A percentile compares a stretch with the other conserved stretches of the same genome.
phyloP scores from a whole-genome alignment of 2,113 vertebrate species.

The Antechinus stuartii region DNA sequence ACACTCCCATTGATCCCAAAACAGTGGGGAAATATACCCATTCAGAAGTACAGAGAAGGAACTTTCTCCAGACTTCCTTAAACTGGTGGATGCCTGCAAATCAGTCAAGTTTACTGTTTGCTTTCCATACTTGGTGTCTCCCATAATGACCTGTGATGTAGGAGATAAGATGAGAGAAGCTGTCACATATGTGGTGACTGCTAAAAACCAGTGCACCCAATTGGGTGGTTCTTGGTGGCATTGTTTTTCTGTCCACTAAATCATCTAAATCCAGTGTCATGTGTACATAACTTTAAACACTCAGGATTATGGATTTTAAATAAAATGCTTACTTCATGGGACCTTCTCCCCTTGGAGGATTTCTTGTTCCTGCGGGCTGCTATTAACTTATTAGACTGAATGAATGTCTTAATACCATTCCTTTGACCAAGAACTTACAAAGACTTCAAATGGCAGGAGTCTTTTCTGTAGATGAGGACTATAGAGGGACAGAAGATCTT shows the following conservation, averaged over 20 bases:
- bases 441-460: background rate
- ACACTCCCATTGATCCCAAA: background rate
- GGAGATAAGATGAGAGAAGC: background rate
- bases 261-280: background rate
- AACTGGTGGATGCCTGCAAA: background rate
- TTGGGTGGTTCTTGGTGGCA: background rate
- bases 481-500: background rate
- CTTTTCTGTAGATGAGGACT: background rate
- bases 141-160: background rate
- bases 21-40: background rate
- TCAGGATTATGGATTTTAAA: background rate
- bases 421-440: background rate
- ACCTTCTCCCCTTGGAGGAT: background rate
- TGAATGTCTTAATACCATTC: background rate
- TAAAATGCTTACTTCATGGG: background rate
- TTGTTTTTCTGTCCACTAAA: background rate
- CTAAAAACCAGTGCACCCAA: background rate
- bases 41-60: background rate
- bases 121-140: background rate
- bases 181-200: background rate
- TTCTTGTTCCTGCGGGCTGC: background rate
- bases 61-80: background rate
- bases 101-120: background rate
- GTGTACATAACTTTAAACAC: background rate
- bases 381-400: background rate